These are phyloP conservation scores for Carposina sasakii DNA, from an alignment of 1,140 invertebrate species.

Conservation along the genomic window DNA sequence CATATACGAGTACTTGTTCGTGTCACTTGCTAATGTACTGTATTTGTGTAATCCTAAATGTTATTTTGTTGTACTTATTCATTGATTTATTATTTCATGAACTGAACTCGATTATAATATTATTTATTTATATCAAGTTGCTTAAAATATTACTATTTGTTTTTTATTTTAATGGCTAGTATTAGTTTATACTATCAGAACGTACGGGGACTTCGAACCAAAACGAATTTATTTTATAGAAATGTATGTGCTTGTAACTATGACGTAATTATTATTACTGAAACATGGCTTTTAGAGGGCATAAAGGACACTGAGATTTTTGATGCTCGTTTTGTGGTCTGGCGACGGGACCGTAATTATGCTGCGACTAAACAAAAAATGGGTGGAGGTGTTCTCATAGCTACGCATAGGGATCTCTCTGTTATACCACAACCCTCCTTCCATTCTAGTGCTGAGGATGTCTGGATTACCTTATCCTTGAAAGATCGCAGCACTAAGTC, in stretches of 20 bases:
- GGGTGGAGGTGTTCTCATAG: too few relatives aligned
- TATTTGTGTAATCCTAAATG: too few relatives aligned
- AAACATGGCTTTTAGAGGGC: conserved; percentile 21
- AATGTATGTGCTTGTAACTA: conserved; percentile 10
- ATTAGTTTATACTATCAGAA: conserved; percentile 16
- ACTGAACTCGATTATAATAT: not conserved
- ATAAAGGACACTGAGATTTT: conserved; percentile 20
- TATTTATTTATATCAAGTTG: not conserved
- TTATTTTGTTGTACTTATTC: too few relatives aligned
- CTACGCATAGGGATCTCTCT: too few relatives aligned
- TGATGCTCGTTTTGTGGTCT: conserved; percentile 19
- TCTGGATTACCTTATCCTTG: too few relatives aligned
- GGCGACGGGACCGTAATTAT: conserved; percentile 23
- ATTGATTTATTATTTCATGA: too few relatives aligned
- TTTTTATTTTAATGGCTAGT: not conserved
- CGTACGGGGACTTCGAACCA: conserved; percentile 10
- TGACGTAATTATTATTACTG: conserved; percentile 24
- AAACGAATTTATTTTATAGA: conserved; percentile 12
- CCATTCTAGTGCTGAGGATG: too few relatives aligned
- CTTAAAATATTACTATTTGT: not conserved
- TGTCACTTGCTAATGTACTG: too few relatives aligned
- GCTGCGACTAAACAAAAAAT: too few relatives aligned
- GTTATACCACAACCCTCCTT: too few relatives aligned
- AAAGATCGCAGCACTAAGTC: not conserved
- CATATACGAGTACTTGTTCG: too few relatives aligned